Evolutionary conservation across 2,113 vertebrate species (phyloP), one percentile per base, ranked within the genome.

Genomic region (Xerus inauris): DNA sequence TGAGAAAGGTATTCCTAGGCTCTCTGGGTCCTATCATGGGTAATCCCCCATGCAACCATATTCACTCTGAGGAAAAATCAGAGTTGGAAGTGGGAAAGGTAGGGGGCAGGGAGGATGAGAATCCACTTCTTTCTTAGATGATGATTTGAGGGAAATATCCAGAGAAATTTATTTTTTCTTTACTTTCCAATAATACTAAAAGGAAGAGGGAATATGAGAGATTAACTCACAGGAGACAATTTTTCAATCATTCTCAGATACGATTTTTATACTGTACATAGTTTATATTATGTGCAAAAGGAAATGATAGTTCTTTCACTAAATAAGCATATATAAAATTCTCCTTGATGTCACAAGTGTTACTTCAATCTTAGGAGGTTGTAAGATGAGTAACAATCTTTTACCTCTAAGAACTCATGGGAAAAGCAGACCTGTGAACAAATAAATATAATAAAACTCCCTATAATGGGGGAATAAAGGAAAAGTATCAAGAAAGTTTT

Each of bases 51-150:
- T 83, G 82, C 47, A 98, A 79, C 40, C 80, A n/a, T 94, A 95
- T 97, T 97, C 97, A 65, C 42, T 97, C 65, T 89, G 88, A 94
- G 93, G 91, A 62, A 91, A 91, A 94, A 77, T 87, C 87, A 76
- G 57, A 92, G 71, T 85, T 75, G 42, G 69, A 89, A 77, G 22
- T 87, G 8, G 57, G 35, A 38, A 38, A 22, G n/a, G 30, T 64
- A 7, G 17, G 5, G 14, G 22, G 8, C 40, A 47, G 45, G 30
- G 10, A 84, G 42, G 17, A 69, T 22, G 22, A 92, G 24, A 75
- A 80, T 62, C 12, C 42, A 62, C 8, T 87, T 38, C n/a, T 96
- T 40, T 79, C 6, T 69, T 32, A 90, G 8, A 54, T 57, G 30
- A 85, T 69, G 51, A 84, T 80, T 40, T 87, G 49, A 93, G 49